Evolutionary conservation across 1,140 invertebrate species (phyloP).

Genomic region (Papilio aristodemus): DNA sequence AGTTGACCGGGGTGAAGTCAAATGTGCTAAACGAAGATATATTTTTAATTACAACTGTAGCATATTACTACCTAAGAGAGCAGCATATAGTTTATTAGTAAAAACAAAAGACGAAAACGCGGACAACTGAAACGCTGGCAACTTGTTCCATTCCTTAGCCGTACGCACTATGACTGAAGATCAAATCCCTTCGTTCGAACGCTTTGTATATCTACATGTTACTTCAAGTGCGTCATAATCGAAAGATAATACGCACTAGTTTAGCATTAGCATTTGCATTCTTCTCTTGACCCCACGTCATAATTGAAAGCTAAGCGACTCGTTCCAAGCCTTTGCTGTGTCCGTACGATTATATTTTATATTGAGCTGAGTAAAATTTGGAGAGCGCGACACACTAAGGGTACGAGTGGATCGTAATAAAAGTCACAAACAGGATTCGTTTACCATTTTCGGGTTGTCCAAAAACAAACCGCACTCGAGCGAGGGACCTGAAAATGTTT

Average conservation of each 20-base stretch:
- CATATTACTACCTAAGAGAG: too few species aligned
- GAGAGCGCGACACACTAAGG: constrained; percentile 2
- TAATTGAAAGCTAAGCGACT: neutral
- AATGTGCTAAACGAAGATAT: too few species aligned
- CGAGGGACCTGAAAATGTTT: constrained; percentile 1
- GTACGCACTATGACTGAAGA: too few species aligned
- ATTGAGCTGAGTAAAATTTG: constrained; percentile 7
- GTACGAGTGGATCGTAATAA: constrained; percentile 30
- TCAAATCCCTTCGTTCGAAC: too few species aligned
- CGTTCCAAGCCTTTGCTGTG: neutral
- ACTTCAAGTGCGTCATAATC: too few species aligned
- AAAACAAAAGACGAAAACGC: too few species aligned
- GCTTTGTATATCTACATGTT: too few species aligned
- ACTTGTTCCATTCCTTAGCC: too few species aligned
- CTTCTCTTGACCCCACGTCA: neutral
- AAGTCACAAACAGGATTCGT: constrained; percentile 24
- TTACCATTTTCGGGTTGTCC: constrained; percentile 19
- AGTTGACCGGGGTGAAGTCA: too few species aligned
- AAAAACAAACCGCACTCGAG: constrained; percentile 30
- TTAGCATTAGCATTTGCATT: neutral
- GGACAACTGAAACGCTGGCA: too few species aligned
- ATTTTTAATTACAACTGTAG: too few species aligned
- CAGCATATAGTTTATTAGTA: too few species aligned
- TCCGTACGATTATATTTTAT: neutral
- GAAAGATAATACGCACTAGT: neutral